Evolutionary conservation across 2,797 vertebrate genomes (phyloP), one percentile per base, ranked within the genome.

Genomic region (Chrysocyon brachyurus): DNA sequence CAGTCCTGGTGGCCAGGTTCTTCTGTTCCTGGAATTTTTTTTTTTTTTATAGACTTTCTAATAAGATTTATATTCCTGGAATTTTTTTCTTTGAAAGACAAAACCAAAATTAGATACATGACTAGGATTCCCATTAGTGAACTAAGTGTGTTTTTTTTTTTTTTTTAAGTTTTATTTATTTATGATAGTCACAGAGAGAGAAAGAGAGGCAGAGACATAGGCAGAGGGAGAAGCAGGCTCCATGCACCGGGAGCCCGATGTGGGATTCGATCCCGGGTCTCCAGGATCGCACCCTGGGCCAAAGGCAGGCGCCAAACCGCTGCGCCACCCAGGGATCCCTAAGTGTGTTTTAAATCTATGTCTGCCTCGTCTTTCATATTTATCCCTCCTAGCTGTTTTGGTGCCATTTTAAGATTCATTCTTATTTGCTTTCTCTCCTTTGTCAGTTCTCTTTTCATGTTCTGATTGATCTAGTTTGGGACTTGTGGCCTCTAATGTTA

Each of bases 71-170:
- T 75, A 52, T 85, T 88, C 46, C 15, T 22, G 16, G 33, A 31
- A 57, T 46, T 82, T 91, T 22, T 33, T 52, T 91, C 33, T 93
- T 84, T 92, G 70, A 56, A 81, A 97, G 88, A 81, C 49, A 91
- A 77, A 91, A 68, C 59, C 40, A 59, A 90, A 94, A 84, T 79
- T 68, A 33, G 40, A 66, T 11, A 79, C 3, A 83, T 0, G 46
- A 31, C 10, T n/a, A 56, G 31, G 75, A 36, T 54, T 72, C 33
- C n/a, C 22, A 0, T 33, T 33, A 61, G 31, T 49, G 19, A 85
- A 59, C 36, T 7, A 40, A 86, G 73, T 40, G 15, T 14, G 26
- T 24, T 46, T 87, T 75, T n/a, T n/a, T n/a, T n/a, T n/a, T n/a
- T n/a, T n/a, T n/a, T 33, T 33, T 33, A 33, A 33, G 33, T 33